These are phyloP conservation scores for Chionoecetes opilio DNA, from an alignment of 1,140 invertebrate genomes.

Conservation along the genomic window DNA sequence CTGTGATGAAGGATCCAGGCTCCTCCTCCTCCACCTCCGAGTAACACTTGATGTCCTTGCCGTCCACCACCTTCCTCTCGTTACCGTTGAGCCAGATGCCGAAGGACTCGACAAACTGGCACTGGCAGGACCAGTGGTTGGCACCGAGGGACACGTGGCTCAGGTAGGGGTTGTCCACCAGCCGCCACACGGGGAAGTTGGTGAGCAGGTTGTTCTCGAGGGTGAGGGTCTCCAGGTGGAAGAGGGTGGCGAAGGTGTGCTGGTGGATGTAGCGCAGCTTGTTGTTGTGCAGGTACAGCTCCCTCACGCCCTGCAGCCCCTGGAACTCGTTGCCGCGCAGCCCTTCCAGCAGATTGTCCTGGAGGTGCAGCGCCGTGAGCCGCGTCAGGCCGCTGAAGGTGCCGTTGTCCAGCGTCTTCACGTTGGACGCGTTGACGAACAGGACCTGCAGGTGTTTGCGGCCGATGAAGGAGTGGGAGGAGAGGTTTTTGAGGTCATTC, in stretches of 20 bases:
- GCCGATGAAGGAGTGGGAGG: slow-evolving; percentile 95
- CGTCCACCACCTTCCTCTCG: slow-evolving; percentile 80
- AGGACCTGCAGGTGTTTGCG: slow-evolving; percentile 93
- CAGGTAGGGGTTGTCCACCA: slow-evolving; percentile 83
- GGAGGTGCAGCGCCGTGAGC: slow-evolving; percentile 88
- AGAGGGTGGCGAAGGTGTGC: slow-evolving; percentile 91
- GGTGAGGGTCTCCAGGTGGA: slow-evolving; percentile 91
- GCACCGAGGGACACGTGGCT: slow-evolving; percentile 82
- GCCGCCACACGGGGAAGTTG: slow-evolving; percentile 87
- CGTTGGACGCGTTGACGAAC: slow-evolving; percentile 94
- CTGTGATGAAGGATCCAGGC: slow-evolving; percentile 80
- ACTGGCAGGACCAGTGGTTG: slow-evolving; percentile 85
- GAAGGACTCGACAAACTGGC: slow-evolving; percentile 83
- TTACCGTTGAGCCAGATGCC: slow-evolving; percentile 80
- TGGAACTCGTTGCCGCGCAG: slow-evolving; percentile 93
- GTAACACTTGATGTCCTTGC: slow-evolving; percentile 78
- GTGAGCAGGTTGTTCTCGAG: slow-evolving; percentile 93
- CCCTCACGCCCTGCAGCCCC: slow-evolving; percentile 88
- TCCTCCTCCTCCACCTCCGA: slow-evolving; percentile 69
- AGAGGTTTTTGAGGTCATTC: slow-evolving; percentile 93
- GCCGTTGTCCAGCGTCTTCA: slow-evolving; percentile 92
- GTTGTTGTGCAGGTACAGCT: slow-evolving; percentile 95
- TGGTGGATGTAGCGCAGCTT: slow-evolving; percentile 92
- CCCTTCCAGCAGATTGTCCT: slow-evolving; percentile 92
- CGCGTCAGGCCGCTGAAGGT: slow-evolving; percentile 94